Conservation (phyloP, 92 coral and sea anemone species). For the Epizoanthus illoricatus region DNA sequence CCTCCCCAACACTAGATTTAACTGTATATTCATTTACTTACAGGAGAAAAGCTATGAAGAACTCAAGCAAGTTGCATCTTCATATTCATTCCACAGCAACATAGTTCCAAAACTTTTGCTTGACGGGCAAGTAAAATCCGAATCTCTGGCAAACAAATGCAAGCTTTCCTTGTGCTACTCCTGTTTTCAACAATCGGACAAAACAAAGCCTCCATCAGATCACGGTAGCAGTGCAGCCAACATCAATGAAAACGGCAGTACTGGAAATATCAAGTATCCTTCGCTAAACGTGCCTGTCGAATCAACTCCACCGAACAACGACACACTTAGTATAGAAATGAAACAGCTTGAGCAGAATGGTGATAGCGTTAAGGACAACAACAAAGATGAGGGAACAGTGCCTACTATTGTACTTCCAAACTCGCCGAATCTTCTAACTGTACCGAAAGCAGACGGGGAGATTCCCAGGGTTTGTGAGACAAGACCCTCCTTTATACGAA, state of each 20-base stretch:
- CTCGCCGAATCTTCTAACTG: not conserved
- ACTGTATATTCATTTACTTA: not conserved
- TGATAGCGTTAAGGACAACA: not conserved
- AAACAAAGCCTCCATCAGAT: not conserved
- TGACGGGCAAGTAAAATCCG: slow-evolving; percentile 56
- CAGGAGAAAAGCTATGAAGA: slow-evolving; percentile 77
- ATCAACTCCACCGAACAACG: not conserved
- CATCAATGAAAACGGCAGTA: slow-evolving; percentile 1
- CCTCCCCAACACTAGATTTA: not conserved
- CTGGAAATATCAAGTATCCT: not conserved
- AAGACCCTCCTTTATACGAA: slow-evolving; percentile 48
- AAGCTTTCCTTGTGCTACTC: slow-evolving; percentile 69
- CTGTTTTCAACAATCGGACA: slow-evolving; percentile 44
- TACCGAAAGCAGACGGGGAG: slow-evolving; percentile 26
- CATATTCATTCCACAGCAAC: slow-evolving; percentile 81
- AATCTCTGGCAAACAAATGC: slow-evolving; percentile 71
- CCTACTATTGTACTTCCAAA: not conserved
- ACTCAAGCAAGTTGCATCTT: slow-evolving; percentile 73
- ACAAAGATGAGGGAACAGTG: not conserved
- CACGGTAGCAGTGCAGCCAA: slow-evolving; percentile 5
- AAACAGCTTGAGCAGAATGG: slow-evolving; percentile 1
- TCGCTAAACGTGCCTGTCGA: not conserved
- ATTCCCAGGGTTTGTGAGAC: slow-evolving; percentile 15
- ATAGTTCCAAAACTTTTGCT: slow-evolving; percentile 72
- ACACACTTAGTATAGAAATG: slow-evolving; percentile 11